phyloP scores from a whole-genome alignment of 2,797 vertebrate species.

The Hypotaenidia philippensis region DNA sequence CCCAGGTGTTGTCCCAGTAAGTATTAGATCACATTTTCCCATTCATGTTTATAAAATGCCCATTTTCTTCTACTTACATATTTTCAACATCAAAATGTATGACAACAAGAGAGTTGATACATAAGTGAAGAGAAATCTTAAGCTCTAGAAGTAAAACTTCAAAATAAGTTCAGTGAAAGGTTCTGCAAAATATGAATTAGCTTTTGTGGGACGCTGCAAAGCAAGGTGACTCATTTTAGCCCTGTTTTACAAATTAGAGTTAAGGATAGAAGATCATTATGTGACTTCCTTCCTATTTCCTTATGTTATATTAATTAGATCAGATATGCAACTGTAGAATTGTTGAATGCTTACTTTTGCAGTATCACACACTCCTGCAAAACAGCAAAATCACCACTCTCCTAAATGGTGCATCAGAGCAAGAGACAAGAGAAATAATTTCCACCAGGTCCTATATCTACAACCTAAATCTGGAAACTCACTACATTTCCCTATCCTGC shows the following conservation, averaged over 20 bases:
- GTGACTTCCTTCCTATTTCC: not conserved
- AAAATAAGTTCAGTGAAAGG: not conserved
- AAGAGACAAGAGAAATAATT: not conserved
- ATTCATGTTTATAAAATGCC: conserved; percentile 20
- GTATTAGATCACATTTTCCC: conserved; percentile 34
- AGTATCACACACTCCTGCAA: not conserved
- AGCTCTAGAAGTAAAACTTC: not conserved
- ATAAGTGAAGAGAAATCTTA: not conserved
- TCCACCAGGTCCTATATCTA: not conserved
- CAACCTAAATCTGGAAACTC: not conserved
- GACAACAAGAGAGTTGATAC: not conserved
- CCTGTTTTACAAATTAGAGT: not conserved
- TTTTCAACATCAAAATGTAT: conserved; percentile 31
- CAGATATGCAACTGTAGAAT: not conserved
- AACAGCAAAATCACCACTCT: not conserved
- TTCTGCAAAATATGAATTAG: not conserved
- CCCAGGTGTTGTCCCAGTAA: conserved; percentile 47
- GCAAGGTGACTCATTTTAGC: not conserved
- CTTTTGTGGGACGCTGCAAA: not conserved
- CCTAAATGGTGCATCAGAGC: not conserved
- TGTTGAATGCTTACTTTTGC: not conserved
- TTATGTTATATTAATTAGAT: not conserved
- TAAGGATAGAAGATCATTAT: not conserved
- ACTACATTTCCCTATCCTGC: not conserved
- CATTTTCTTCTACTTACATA: conserved; percentile 43